phyloP scores from a whole-genome alignment of 2,888 invertebrate genomes.

The Parnassius glacialis region DNA sequence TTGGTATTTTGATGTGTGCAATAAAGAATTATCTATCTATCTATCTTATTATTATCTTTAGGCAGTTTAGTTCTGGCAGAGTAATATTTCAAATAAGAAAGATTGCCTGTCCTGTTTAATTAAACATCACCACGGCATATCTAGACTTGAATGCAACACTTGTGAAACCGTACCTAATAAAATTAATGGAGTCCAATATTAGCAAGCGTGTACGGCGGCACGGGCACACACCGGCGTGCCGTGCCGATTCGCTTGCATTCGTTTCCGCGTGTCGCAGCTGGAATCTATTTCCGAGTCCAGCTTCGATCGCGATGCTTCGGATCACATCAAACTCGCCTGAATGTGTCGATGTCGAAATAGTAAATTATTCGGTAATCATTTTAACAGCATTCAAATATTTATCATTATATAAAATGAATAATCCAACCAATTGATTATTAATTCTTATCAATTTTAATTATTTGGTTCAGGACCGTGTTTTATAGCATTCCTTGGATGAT shows the following conservation, averaged over 20 bases:
- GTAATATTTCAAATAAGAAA: too few relatives aligned
- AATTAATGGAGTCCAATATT: conserved; percentile 27
- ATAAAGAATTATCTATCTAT: too few relatives aligned
- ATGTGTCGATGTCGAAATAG: not conserved
- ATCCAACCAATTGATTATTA: too few relatives aligned
- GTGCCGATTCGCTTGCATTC: conserved; percentile 42
- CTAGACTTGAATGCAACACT: too few relatives aligned
- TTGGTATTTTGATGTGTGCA: not conserved
- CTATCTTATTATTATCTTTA: not conserved
- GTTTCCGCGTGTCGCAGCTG: conserved; percentile 63
- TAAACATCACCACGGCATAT: too few relatives aligned
- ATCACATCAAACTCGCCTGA: conserved; percentile 24
- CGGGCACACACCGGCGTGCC: conserved; percentile 22
- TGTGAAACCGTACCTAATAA: not conserved
- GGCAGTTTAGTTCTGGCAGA: too few relatives aligned
- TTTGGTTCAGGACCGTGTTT: too few relatives aligned
- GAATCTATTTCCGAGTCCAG: conserved; percentile 56
- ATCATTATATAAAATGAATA: too few relatives aligned
- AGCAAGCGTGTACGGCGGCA: conserved; percentile 19
- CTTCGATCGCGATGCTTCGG: conserved; percentile 27
- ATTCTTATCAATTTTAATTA: too few relatives aligned
- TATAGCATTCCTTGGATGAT: too few relatives aligned
- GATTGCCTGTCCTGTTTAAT: too few relatives aligned
- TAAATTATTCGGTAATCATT: conserved; percentile 9
- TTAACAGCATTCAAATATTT: too few relatives aligned